phyloP scores from a whole-genome alignment of 1,140 invertebrate species.

The Drusus annulatus region DNA sequence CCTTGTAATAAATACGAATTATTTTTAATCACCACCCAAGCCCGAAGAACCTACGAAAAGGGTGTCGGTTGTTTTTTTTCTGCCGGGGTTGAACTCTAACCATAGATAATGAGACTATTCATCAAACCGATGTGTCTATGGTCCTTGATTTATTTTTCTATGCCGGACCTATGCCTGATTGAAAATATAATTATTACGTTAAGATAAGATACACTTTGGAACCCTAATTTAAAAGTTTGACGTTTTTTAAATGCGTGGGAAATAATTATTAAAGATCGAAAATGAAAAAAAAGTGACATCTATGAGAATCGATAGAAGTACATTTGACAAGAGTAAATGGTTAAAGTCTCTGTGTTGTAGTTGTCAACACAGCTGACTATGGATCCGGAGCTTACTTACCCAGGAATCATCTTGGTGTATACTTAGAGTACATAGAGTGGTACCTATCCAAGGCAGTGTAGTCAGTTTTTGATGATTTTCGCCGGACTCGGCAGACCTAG shows the following conservation, averaged over 20 bases:
- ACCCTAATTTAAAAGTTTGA: conserved; percentile 10
- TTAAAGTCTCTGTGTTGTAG: too few species aligned
- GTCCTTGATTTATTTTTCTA: conserved; percentile 47
- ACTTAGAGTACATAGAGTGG: too few species aligned
- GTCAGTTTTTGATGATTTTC: too few species aligned
- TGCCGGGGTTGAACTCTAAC: conserved; percentile 2
- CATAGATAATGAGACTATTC: conserved; percentile 53
- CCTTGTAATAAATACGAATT: background rate
- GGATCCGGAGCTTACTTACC: too few species aligned
- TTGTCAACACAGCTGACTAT: too few species aligned
- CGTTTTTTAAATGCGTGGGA: conserved; percentile 9
- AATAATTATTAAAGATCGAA: background rate
- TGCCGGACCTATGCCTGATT: background rate
- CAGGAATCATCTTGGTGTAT: too few species aligned
- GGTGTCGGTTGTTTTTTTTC: conserved; percentile 7
- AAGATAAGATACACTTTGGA: background rate
- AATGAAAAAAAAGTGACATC: too few species aligned
- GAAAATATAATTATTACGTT: conserved; percentile 26
- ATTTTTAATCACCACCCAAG: background rate
- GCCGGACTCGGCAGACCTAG: too few species aligned
- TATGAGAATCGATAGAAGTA: too few species aligned
- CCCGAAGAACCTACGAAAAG: background rate
- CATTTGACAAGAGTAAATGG: too few species aligned
- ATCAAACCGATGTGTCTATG: conserved; percentile 48
- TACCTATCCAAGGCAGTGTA: too few species aligned